Evolutionary conservation across 2,888 invertebrate genomes (phyloP).

Genomic region (Andrena trimmerana): DNA sequence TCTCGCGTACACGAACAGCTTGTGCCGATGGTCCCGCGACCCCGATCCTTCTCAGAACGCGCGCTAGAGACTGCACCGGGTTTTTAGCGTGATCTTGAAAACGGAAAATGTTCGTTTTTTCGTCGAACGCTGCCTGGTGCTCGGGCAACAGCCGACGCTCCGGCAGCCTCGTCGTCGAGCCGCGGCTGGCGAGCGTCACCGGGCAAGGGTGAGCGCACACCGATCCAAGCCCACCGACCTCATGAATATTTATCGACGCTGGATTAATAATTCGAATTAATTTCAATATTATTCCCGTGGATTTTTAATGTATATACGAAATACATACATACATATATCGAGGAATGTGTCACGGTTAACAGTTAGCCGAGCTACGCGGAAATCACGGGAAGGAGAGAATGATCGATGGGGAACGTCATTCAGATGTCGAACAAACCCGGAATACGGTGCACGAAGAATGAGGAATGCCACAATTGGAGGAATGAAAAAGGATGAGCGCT

Average conservation of each 20-base stretch:
- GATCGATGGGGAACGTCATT: conserved; percentile 56
- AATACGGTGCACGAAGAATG: conserved; percentile 33
- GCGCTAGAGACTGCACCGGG: conserved; percentile 74
- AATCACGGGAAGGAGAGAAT: conserved; percentile 35
- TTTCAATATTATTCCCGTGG: conserved; percentile 2
- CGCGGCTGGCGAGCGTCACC: conserved; percentile 3
- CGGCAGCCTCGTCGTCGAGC: not conserved
- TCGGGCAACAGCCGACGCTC: conserved; percentile 7
- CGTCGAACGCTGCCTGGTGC: conserved; percentile 37
- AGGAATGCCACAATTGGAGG: conserved; percentile 37
- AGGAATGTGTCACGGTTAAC: conserved; percentile 53
- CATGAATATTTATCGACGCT: conserved; percentile 24
- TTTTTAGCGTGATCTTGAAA: conserved; percentile 81
- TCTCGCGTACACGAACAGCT: conserved; percentile 67
- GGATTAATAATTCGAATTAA: conserved; percentile 3
- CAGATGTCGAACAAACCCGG: conserved; percentile 45
- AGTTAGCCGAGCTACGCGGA: conserved; percentile 41
- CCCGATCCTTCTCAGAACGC: conserved; percentile 81
- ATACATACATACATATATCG: not conserved
- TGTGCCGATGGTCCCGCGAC: conserved; percentile 79
- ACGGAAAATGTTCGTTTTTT: conserved; percentile 78
- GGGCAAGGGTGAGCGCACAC: conserved; percentile 8
- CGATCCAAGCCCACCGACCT: not conserved
- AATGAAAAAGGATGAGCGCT: conserved; percentile 30
- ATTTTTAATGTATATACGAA: conserved; percentile 18